Evolutionary conservation across 2,113 vertebrate genomes (phyloP), one percentile per base, ranked within the genome.

Genomic region (Corythornis vintsioides): DNA sequence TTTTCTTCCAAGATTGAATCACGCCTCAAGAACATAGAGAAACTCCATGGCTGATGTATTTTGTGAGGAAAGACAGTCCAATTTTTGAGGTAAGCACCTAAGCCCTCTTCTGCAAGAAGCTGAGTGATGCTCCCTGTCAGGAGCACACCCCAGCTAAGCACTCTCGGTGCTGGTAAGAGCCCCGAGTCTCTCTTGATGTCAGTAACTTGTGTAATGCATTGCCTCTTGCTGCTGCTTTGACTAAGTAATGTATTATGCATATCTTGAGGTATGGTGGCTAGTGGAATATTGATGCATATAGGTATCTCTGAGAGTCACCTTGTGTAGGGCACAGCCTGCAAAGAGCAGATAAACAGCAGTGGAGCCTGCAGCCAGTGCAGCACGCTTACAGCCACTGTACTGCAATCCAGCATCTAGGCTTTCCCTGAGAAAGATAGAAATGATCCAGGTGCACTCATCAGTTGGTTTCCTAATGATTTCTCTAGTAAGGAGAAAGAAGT

Each of bases 331-430:
- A 3, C 64, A 70, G 78, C 59, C 86, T 93, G 86, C 64, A 64
- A 56, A 56, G 70, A 86, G 72, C 91, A 85, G 89, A 92, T 87
- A 83, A 94, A 92, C 53, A 78, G 79, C 56, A 59, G 89, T 73
- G 78, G 70, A 53, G 45, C 43, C 89, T 92, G 80, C 59, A 86
- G 55, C 11, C 43, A 83, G 53, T 14, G 33, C 3, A 0, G 40
- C 35, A 45, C 15, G 7, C 38, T 87, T 82, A 45, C 43, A 70
- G 74, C 42, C 33, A 28, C 72, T 85, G 60, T 55, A 35, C 47
- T 72, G 82, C 71, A 60, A 26, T n/a, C n/a, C 77, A 79, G 31
- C 70, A 75, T 61, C 43, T 20, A 21, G 55, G 26, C 43, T 77
- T 87, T 35, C 60, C 6, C 8, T 48, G 24, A 38, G 56, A 57